phyloP scores from a whole-genome alignment of 37 sponge, comb jelly and placozoan species.

The Aphrocallistes beatrix region DNA sequence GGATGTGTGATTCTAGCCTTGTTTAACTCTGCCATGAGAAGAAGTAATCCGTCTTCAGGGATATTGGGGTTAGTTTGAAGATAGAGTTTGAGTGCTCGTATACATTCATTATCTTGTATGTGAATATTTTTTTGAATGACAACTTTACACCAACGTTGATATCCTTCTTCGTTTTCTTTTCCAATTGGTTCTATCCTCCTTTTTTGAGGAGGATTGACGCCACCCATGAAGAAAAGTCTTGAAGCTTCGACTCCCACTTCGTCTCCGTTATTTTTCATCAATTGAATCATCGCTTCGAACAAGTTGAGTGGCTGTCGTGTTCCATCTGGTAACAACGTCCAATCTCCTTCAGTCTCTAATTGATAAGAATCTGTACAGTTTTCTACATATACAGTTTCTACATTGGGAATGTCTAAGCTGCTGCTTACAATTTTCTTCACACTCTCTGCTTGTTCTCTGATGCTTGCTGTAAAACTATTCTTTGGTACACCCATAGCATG shows the following conservation, averaged over 20 bases:
- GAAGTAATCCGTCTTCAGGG: neutral
- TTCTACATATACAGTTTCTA: neutral
- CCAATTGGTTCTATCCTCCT: neutral
- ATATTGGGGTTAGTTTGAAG: neutral
- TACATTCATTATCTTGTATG: neutral
- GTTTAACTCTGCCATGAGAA: neutral
- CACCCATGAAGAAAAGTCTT: slow-evolving; percentile 1
- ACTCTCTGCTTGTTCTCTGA: neutral
- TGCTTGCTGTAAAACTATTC: neutral
- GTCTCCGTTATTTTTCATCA: neutral
- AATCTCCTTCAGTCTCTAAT: neutral
- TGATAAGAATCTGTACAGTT: neutral
- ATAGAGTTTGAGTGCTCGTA: neutral
- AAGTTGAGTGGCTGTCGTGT: neutral
- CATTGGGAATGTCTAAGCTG: neutral
- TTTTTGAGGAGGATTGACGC: too few relatives aligned
- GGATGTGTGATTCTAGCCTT: neutral
- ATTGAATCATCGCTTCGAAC: slow-evolving; percentile 5
- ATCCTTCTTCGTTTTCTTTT: neutral
- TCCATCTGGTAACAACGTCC: neutral
- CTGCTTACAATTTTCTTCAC: neutral
- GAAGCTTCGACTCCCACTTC: neutral
- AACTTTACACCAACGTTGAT: neutral
- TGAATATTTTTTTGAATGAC: neutral
- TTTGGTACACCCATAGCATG: neutral